Evolutionary conservation across 2,888 invertebrate genomes (phyloP), one percentile per base, ranked within the genome.

Genomic region (Ectobius pallidus): DNA sequence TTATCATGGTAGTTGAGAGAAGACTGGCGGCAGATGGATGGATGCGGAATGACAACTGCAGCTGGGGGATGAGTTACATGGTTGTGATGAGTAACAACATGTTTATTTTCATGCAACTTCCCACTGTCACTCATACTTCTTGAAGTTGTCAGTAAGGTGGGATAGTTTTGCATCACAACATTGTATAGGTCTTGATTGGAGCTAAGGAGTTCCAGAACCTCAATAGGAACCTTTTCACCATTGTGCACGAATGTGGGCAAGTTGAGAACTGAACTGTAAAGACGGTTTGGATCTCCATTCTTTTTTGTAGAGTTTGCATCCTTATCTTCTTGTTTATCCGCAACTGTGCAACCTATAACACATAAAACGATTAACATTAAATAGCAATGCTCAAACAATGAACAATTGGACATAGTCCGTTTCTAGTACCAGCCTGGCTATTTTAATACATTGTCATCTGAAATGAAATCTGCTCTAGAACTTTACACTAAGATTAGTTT

Each of bases 211-310:
- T 92, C 92, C 76, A 92, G 85, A 27, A 92, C 92, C 83, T 93
- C 93, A 6, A 91, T 81, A 1, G 68, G 69, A 30, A 69, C 72
- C 73, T 90, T 91, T 81, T 93, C 93, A 0, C 91, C 91, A 75
- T 91, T 90, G 62, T 89, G 89, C 76, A 95, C 89, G 80, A 90
- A 96, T 0, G 95, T 96, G 0, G 95, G 96, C 73, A 96, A 84
- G 79, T 92, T 93, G 14, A 95, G 91, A 77, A 95, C 85, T n/a
- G 95, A 95, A 78, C 90, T 91, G 79, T 90, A 92, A 65, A 89
- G 85, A 3, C 69, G 52, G 32, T 16, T 27, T 34, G 22, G 55
- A 11, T 69, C 69, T 22, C 11, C 69, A 9, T 6, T 34, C n/a
- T 6, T 22, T 18, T 3, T 22, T 22, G 22, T 52, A 25, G 9